A percentile compares a stretch with the other conserved stretches of the same genome.
These are phyloP conservation scores for Lycodopsis pacificus DNA, from an alignment of 2,797 vertebrate species.

Conservation along the genomic window DNA sequence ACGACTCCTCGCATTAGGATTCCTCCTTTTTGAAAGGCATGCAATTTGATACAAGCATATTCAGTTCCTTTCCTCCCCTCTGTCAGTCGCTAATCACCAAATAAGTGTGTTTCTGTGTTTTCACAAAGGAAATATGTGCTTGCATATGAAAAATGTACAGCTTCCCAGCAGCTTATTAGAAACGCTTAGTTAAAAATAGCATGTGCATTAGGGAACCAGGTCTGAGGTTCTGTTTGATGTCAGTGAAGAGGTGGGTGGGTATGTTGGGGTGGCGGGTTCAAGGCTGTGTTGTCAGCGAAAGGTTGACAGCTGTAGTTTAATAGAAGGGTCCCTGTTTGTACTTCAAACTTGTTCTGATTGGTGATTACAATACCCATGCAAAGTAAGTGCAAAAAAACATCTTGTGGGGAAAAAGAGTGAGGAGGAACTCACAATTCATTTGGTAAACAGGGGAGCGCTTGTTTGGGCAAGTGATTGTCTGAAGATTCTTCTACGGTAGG, in stretches of 20 bases:
- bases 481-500: slow-evolving; percentile 65
- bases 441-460: slow-evolving; percentile 73
- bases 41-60: slow-evolving; percentile 88
- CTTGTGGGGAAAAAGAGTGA: slow-evolving; percentile 31
- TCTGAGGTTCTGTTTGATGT: slow-evolving; percentile 87
- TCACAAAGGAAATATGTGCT: slow-evolving; percentile 88
- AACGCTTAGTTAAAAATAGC: slow-evolving; percentile 90
- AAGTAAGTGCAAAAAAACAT: slow-evolving; percentile 54
- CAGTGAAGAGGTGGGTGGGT: slow-evolving; percentile 80
- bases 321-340: slow-evolving; percentile 69
- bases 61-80: slow-evolving; percentile 85
- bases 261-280: slow-evolving; percentile 71
- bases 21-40: slow-evolving; percentile 86
- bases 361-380: slow-evolving; percentile 67
- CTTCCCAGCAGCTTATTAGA: slow-evolving; percentile 88
- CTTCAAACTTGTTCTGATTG: slow-evolving; percentile 69
- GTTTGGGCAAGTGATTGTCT: slow-evolving; percentile 74
- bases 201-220: slow-evolving; percentile 85
- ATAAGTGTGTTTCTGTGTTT: slow-evolving; percentile 91
- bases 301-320: slow-evolving; percentile 79
- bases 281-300: slow-evolving; percentile 80
- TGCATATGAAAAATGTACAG: slow-evolving; percentile 89
- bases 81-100: slow-evolving; percentile 89
- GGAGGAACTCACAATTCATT: slow-evolving; percentile 58
- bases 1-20: slow-evolving; percentile 86